Base-by-base conservation (phyloP, 2,888 invertebrate species). In the Acleris holmiana region DNA sequence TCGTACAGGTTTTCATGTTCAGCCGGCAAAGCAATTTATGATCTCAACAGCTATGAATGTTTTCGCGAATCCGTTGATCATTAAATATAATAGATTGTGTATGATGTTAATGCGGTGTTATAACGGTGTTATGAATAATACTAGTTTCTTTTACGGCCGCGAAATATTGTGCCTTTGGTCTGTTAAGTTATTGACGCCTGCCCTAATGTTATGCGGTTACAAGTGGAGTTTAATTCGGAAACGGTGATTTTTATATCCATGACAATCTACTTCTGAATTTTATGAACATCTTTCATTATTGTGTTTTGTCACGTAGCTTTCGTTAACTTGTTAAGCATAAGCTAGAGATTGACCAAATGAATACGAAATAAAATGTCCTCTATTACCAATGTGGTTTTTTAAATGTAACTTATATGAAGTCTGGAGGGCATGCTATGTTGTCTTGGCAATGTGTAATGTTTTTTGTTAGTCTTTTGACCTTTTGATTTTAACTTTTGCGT, bases 181-280 rank as follows among this genome's bases (percentile, higher is more conserved):
- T 44, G 15, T 44, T 44, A 1, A n/a, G 17, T 44, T 15, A 44
- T 44, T 59, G 40, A 13, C 41, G 23, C 23, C 40, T 17, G 19
- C 8, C 44, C n/a, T 29, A 51, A 44, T 29, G 35, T 35, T 35
- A 2, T 13, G 29, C 29, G 59, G 41, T 25, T 44, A 44, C 25
- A 51, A 50, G 50, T 51, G 8, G 19, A 53, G 18, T 44, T 25
- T 19, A 25, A 25, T 23, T 44, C 8, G 21, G 23, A n/a, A 44
- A 51, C 25, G 50, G 44, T 51, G 51, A 25, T 60, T 60, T 60
- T 53, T 60, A 51, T 29, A 46, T 60, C 53, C 51, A 60, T 46
- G n/a, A 51, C 8, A 50, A 51, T 21, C 18, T 41, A 8, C 19
- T 7, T 46, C 17, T 46, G 15, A 13, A n/a, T 47, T 51, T 40